Conservation (phyloP, 2,113 vertebrate genomes). For the Gymnobelideus leadbeateri region DNA sequence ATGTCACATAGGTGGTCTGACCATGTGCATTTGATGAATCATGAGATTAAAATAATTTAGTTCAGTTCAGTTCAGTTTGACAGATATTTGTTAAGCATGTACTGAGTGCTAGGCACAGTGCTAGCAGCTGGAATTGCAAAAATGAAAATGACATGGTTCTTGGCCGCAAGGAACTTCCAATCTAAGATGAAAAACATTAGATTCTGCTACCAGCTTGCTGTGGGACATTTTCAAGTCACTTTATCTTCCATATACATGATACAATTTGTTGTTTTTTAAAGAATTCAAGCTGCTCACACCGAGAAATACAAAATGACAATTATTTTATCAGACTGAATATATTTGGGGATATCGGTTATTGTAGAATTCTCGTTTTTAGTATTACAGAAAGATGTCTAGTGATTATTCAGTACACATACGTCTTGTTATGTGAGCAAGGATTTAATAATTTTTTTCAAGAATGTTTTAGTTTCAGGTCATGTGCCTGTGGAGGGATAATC, state of each 20-base stretch:
- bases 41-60: neutral
- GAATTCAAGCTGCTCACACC: neutral
- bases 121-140: neutral
- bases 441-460: neutral
- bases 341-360: neutral
- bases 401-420: neutral
- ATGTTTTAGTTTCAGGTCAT: neutral
- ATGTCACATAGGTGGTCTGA: slow-evolving; percentile 46
- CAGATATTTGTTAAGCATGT: neutral
- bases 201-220: neutral
- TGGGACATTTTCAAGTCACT: neutral
- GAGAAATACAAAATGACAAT: neutral
- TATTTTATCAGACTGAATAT: neutral
- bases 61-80: neutral
- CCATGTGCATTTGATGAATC: neutral
- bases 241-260: slow-evolving; percentile 23
- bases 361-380: neutral
- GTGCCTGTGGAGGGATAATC: neutral
- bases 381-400: neutral
- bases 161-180: neutral
- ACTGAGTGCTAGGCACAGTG: neutral
- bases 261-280: slow-evolving; percentile 48
- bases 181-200: neutral
- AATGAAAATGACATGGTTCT: neutral
- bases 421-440: neutral